A percentile compares a stretch with the other conserved stretches of the same genome.
phyloP scores from a whole-genome alignment of 2,113 vertebrate genomes.

The Sciurus niger region DNA sequence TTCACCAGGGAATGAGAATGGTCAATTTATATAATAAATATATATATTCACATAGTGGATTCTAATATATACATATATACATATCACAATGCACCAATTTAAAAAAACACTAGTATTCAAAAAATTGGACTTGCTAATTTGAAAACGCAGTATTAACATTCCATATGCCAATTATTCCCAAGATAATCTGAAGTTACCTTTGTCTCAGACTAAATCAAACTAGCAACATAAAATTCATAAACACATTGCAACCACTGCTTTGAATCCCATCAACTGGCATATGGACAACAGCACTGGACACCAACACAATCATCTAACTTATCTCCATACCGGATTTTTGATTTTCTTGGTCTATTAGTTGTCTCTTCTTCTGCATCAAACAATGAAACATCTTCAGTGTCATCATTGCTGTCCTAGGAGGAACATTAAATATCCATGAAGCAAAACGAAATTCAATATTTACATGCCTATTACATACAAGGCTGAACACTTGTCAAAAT shows the following conservation, averaged over 20 bases:
- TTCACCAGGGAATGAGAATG: too few relatives aligned
- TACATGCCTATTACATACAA: neutral
- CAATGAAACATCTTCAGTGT: constrained; percentile 95
- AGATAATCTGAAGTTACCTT: neutral
- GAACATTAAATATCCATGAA: constrained; percentile 72
- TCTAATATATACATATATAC: too few relatives aligned
- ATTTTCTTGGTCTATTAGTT: constrained; percentile 89
- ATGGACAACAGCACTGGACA: neutral
- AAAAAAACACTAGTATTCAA: neutral
- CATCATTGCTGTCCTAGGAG: constrained; percentile 92
- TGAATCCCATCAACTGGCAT: neutral
- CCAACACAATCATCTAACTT: neutral
- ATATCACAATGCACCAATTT: too few relatives aligned
- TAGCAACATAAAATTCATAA: neutral
- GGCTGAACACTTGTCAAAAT: neutral
- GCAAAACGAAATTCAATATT: constrained; percentile 45
- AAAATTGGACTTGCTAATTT: neutral
- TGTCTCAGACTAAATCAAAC: neutral
- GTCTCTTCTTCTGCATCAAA: constrained; percentile 96
- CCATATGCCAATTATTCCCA: neutral
- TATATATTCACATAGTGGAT: too few relatives aligned
- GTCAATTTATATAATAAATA: too few relatives aligned
- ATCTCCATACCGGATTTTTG: constrained; percentile 90
- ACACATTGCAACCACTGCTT: neutral
- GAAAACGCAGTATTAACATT: constrained; percentile 30